A percentile compares a stretch with the other conserved stretches of the same genome.
phyloP scores from a whole-genome alignment of 2,113 vertebrate species.

The Clarias macrocephalus region DNA sequence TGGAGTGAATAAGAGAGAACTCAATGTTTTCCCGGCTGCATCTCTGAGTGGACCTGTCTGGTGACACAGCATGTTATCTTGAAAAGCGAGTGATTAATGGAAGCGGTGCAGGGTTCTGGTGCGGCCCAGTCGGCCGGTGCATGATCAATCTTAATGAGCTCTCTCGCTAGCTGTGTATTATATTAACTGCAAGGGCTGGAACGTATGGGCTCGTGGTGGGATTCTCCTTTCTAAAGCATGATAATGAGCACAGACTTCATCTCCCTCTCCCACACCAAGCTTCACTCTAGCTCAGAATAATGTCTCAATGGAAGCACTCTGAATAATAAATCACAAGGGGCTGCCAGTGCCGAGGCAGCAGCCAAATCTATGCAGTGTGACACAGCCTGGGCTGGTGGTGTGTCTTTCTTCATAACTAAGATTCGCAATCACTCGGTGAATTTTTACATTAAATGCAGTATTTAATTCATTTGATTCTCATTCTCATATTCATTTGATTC shows the following conservation, averaged over 20 bases:
- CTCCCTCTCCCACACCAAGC: conserved; percentile 43
- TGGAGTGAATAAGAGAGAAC: conserved; percentile 15
- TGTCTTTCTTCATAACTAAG: conserved; percentile 32
- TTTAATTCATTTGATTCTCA: not conserved
- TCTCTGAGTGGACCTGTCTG: conserved; percentile 63
- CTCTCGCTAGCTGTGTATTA: conserved; percentile 67
- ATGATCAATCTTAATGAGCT: conserved; percentile 81
- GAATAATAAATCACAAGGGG: conserved; percentile 57
- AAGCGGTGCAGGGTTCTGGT: conserved; percentile 58
- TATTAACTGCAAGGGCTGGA: conserved; percentile 70
- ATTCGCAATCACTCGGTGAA: not conserved
- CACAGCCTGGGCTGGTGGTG: not conserved
- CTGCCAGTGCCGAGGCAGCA: conserved; percentile 19
- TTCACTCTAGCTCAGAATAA: conserved; percentile 55
- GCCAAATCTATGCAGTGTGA: not conserved
- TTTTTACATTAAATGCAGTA: not conserved
- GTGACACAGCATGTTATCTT: conserved; percentile 65
- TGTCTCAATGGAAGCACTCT: conserved; percentile 60
- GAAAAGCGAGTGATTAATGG: conserved; percentile 74
- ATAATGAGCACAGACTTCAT: conserved; percentile 67
- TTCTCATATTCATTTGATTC: not conserved
- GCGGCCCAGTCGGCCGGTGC: conserved; percentile 62
- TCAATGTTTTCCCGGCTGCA: conserved; percentile 42
- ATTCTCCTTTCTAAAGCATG: conserved; percentile 68
- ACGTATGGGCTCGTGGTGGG: conserved; percentile 64